Base-by-base conservation (phyloP, 2,797 vertebrate genomes). In the Coranthus polyacanthus region DNA sequence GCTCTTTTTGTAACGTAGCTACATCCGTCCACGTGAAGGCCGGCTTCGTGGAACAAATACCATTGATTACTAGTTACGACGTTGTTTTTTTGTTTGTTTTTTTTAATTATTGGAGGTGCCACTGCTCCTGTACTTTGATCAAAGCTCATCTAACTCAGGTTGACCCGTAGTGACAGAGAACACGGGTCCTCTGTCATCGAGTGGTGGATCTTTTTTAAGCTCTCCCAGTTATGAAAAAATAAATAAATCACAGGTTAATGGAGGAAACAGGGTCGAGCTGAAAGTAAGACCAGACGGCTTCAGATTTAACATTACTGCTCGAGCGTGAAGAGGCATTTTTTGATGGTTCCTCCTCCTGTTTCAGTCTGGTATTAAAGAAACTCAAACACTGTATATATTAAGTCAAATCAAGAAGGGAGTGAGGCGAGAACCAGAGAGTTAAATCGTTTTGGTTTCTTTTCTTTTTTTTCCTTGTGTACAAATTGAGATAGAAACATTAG, bases 81-180 rank as follows among this genome's bases (percentile, higher is more conserved):
- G 29, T 32, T 32, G n/a, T n/a, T n/a, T n/a, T n/a, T n/a, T n/a
- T n/a, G n/a, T n/a, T n/a, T n/a, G n/a, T n/a, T n/a, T n/a, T n/a
- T n/a, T n/a, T n/a, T n/a, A n/a, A n/a, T n/a, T 47, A 51, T 72
- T 59, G 24, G 9, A 22, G 15, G 43, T 36, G 8, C 62, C n/a
- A 9, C 49, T 57, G 38, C 29, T 64, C n/a, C 12, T 61, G 11
- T 64, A 21, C 64, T 67, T 68, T 26, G 15, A 70, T 74, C 36
- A 42, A 62, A 54, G 21, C 61, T 75, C 51, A 39, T 12, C 37
- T 61, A 64, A 55, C 81, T 91, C 86, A 84, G 83, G 84, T 72
- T 58, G 61, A 37, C 18, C 12, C 49, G 47, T 54, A 77, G 59
- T 53, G 59, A 62, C n/a, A 72, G 39, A 43, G 13, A 58, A 44